Base-by-base conservation (phyloP, 1,140 invertebrate genomes). In the Zaprionus lachaisei region DNA sequence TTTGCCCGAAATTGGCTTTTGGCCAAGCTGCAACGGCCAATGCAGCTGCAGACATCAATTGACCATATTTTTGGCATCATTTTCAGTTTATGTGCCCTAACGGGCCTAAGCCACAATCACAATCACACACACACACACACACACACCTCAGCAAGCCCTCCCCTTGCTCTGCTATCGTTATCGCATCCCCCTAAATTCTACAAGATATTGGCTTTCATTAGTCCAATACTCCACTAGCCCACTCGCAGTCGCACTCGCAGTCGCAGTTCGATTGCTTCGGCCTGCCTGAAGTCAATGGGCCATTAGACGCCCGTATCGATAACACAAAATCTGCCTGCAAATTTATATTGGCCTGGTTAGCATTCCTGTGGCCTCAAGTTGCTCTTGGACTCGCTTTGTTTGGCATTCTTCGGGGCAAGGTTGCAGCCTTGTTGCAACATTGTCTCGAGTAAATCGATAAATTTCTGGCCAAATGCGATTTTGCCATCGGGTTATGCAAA, bases 181-280 rank as follows among this genome's bases (percentile, higher is more conserved):
- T 68, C 67, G 72, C 57, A 67, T 74, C 26, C 51, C 44, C 37
- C 56, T 61, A 76, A 76, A 76, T 72, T 86, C 77, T 87, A 80
- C 49, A 87, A 87, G 83, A 87, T 87, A 87, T 87, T 83, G 83
- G 78, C 73, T 83, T 87, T 87, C 83, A 87, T 87, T 87, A 87
- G 71, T 70, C 66, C 79, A 80, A 86, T 86, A 63, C 63, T 69
- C 47, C 55, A 56, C 17, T 11, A 20, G 12, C 6, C 15, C 5
- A 61, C 28, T n/a, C 5, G n/a, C 17, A 22, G 47, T 20, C 20
- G 20, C 20, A 20, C 1, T 49, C 47, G 2, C n/a, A 17, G 2
- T 17, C 2, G n/a, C 47, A 22, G 38, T 41, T 2, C 15, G 14
- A 41, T 15, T 41, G 51, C 54, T 47, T 4, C 41, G 9, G 41